Percentiles rank a stretch among this genome's conserved stretches.
phyloP scores from a whole-genome alignment of 1,140 invertebrate species.

The Amphibalanus amphitrite region DNA sequence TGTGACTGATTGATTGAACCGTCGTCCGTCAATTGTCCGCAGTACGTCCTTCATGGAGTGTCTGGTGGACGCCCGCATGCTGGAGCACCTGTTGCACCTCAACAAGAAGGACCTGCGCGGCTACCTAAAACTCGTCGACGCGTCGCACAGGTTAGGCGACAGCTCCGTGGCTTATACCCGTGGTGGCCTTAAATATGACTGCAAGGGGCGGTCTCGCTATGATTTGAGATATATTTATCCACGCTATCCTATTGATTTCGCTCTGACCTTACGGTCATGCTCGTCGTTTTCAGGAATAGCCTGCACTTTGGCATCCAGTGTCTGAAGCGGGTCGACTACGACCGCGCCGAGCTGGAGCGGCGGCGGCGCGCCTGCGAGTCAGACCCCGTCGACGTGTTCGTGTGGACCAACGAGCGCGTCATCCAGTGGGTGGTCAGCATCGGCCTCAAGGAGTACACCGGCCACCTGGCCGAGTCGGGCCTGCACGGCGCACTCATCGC shows the following conservation, averaged over 20 bases:
- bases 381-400: conserved; percentile 76
- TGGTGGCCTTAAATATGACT: too few species aligned
- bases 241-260: conserved; percentile 11
- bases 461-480: conserved; percentile 89
- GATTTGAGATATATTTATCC: too few species aligned
- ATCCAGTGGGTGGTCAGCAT: conserved; percentile 89
- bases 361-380: conserved; percentile 63
- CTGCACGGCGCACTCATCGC: conserved; percentile 95
- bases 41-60: conserved; percentile 97
- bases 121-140: conserved; percentile 98
- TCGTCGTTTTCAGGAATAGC: conserved; percentile 27
- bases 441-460: conserved; percentile 92
- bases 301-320: conserved; percentile 96
- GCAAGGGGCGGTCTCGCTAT: too few species aligned
- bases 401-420: conserved; percentile 97
- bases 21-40: too few species aligned
- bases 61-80: conserved; percentile 95
- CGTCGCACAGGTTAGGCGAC: conserved; percentile 74
- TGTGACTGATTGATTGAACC: too few species aligned
- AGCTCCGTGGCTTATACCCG: too few species aligned
- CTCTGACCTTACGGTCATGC: background rate
- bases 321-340: conserved; percentile 94
- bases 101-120: conserved; percentile 97
- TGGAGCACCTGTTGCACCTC: conserved; percentile 61
- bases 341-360: conserved; percentile 84